A percentile compares a stretch with the other conserved stretches of the same genome.
Conservation (phyloP, 2,113 vertebrate species). For the Pipra filicauda region DNA sequence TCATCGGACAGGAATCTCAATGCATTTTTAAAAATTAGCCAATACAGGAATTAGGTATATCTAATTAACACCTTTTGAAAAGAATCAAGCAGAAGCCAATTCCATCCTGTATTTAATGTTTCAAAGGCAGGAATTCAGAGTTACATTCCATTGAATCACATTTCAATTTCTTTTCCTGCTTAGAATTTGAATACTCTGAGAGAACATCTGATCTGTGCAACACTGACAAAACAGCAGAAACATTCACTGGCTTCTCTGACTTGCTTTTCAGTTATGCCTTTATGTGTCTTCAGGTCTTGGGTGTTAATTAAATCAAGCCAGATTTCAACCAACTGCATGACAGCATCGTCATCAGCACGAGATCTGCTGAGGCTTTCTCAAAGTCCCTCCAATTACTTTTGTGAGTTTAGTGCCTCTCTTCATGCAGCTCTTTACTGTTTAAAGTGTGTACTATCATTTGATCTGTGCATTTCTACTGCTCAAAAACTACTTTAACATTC, state of each 20-base stretch:
- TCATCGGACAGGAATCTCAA: neutral
- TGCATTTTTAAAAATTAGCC: neutral
- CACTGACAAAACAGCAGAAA: neutral
- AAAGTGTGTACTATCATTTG: neutral
- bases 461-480: neutral
- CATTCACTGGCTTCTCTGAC: neutral
- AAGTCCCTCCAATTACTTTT: neutral
- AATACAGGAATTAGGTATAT: neutral
- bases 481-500: neutral
- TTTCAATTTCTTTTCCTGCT: neutral
- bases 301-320: slow-evolving; percentile 8
- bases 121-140: neutral
- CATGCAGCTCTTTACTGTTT: neutral
- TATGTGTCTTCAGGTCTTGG: neutral
- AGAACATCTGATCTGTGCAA: neutral
- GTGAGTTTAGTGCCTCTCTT: neutral
- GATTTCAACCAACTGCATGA: neutral
- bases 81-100: neutral
- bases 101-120: neutral
- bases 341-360: neutral
- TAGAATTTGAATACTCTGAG: neutral
- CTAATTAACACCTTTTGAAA: neutral
- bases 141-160: neutral
- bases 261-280: neutral
- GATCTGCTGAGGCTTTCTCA: neutral